Evolutionary conservation across 2,797 vertebrate genomes (phyloP).

Genomic region (Trachops cirrhosus): DNA sequence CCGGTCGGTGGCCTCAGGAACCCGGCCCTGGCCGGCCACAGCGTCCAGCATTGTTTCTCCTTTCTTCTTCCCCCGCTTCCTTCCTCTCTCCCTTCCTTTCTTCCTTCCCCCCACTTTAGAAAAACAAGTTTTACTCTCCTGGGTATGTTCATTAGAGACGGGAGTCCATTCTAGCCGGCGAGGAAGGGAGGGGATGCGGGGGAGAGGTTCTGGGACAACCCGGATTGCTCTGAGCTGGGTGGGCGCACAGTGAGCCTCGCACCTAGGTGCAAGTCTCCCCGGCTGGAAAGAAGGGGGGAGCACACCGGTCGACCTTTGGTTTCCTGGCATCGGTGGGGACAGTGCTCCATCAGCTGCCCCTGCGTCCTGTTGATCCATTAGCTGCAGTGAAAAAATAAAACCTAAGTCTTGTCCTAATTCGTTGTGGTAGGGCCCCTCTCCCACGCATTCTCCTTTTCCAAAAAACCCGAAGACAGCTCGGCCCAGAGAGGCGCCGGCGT

Average conservation of each 20-base stretch:
- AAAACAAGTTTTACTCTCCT: constrained; percentile 69
- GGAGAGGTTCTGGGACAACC: background rate
- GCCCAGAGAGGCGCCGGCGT: background rate
- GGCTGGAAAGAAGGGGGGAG: background rate
- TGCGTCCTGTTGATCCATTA: background rate
- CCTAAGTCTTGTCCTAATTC: background rate
- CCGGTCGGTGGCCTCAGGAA: background rate
- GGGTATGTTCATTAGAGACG: constrained; percentile 45
- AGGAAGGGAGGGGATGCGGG: background rate
- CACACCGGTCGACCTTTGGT: background rate
- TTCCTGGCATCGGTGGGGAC: background rate
- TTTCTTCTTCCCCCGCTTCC: background rate
- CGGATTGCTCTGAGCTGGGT: background rate
- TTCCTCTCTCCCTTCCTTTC: constrained; percentile 17
- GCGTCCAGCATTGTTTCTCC: constrained; percentile 7
- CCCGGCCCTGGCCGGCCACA: background rate
- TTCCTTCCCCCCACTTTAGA: background rate
- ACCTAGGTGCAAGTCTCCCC: background rate
- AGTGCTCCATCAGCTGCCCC: background rate
- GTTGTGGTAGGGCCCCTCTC: background rate
- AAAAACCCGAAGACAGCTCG: too few species aligned
- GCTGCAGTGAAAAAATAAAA: background rate
- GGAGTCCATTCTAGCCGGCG: constrained; percentile 15
- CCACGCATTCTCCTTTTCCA: background rate
- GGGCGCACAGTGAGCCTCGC: background rate